These are phyloP conservation scores for Dendrolimus kikuchii DNA, from an alignment of 1,140 invertebrate genomes.

Conservation along the genomic window DNA sequence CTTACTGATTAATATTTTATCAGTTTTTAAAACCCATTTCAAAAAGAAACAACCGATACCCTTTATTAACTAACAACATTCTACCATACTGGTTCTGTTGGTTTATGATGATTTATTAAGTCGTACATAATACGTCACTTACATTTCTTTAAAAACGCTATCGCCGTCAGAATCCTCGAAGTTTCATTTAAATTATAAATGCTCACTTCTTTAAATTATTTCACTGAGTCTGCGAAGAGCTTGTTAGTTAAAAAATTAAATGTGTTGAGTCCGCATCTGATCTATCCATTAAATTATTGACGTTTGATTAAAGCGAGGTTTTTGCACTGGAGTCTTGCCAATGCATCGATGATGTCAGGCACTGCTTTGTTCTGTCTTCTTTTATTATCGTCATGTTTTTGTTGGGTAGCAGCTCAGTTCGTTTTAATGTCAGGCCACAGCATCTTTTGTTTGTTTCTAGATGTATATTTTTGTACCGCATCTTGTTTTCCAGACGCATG, in stretches of 20 bases:
- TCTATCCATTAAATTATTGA: not conserved
- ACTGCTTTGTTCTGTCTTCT: not conserved
- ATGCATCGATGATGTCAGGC: not conserved
- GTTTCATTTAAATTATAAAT: slow-evolving; percentile 7
- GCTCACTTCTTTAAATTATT: slow-evolving; percentile 3
- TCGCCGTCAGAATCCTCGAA: too few species aligned
- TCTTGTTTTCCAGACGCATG: slow-evolving; percentile 40
- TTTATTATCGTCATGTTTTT: not conserved
- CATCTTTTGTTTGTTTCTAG: slow-evolving; percentile 27
- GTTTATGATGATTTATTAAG: slow-evolving; percentile 26
- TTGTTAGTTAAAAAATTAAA: slow-evolving; percentile 3
- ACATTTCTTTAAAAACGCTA: not conserved
- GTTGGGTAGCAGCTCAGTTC: not conserved
- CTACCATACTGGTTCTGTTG: slow-evolving; percentile 13
- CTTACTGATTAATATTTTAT: too few species aligned
- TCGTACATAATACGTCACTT: slow-evolving; percentile 12
- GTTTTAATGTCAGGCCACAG: slow-evolving; percentile 10
- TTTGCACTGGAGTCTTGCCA: slow-evolving; percentile 1
- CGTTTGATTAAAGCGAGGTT: not conserved
- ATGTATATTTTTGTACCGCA: slow-evolving; percentile 41
- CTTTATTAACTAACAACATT: not conserved
- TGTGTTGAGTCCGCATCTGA: too few species aligned
- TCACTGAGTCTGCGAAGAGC: slow-evolving; percentile 3
- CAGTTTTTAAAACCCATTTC: not conserved
- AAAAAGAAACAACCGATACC: not conserved